These are phyloP conservation scores for Acanthurus tractus DNA, from an alignment of 2,797 vertebrate species.

Conservation along the genomic window DNA sequence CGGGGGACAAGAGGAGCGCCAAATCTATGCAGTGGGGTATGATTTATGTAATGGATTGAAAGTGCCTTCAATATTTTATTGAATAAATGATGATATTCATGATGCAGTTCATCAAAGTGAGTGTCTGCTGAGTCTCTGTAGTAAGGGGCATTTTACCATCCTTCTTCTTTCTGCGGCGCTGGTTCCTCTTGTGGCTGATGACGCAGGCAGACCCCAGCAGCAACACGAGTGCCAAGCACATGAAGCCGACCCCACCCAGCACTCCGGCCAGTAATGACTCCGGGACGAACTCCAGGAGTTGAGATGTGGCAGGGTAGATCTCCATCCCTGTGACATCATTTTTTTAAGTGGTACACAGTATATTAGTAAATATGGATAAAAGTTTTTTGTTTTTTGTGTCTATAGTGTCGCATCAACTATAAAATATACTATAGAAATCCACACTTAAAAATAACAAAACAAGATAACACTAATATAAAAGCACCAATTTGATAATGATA, in stretches of 20 bases:
- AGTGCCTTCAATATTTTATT: slow-evolving; percentile 74
- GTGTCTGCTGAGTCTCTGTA: slow-evolving; percentile 57
- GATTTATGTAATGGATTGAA: slow-evolving; percentile 75
- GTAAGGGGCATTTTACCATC: slow-evolving; percentile 75
- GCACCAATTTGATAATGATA: too few relatives aligned
- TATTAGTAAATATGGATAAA: slow-evolving; percentile 7
- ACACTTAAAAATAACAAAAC: not conserved
- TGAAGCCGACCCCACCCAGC: slow-evolving; percentile 91
- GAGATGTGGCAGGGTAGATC: slow-evolving; percentile 87
- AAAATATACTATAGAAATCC: not conserved
- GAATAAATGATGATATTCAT: slow-evolving; percentile 75
- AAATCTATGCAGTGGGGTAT: slow-evolving; percentile 62
- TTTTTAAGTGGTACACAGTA: slow-evolving; percentile 7
- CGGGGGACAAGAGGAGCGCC: slow-evolving; percentile 47
- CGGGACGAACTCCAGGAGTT: slow-evolving; percentile 86
- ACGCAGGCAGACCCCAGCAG: slow-evolving; percentile 89
- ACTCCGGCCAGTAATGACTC: slow-evolving; percentile 90
- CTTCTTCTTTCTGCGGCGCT: slow-evolving; percentile 72
- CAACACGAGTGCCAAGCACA: slow-evolving; percentile 89
- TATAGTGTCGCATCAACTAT: slow-evolving; percentile 6
- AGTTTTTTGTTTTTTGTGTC: not conserved
- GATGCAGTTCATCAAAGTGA: slow-evolving; percentile 73
- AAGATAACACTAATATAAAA: not conserved
- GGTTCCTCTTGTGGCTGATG: slow-evolving; percentile 87
- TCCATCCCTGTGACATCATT: slow-evolving; percentile 86